Percentiles rank a stretch among this genome's conserved stretches.
Evolutionary conservation across 2,888 invertebrate genomes (phyloP).

Genomic region (Abrostola tripartita): DNA sequence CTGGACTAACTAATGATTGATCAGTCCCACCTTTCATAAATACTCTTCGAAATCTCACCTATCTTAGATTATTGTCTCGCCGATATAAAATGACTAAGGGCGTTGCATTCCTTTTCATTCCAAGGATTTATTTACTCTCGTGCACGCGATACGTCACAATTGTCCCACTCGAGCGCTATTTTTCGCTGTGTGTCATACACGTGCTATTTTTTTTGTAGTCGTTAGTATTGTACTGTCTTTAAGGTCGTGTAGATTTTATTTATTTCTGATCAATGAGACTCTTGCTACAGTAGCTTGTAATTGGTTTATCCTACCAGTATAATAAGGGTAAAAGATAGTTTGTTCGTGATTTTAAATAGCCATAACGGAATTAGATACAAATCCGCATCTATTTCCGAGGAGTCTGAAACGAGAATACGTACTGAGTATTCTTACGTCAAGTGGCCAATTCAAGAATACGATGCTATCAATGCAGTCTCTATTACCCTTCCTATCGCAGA

Average conservation of each 20-base stretch:
- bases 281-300: no score
- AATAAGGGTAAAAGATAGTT: no score
- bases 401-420: background rate
- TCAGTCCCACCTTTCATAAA: background rate
- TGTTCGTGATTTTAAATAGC: no score
- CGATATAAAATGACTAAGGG: background rate
- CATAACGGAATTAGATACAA: no score
- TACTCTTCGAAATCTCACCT: background rate
- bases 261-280: no score
- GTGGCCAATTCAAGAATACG: slow-evolving; percentile 16
- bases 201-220: background rate
- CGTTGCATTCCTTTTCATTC: slow-evolving; percentile 1
- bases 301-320: no score
- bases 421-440: slow-evolving; percentile 8
- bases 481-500: slow-evolving; percentile 22
- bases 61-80: background rate
- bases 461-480: slow-evolving; percentile 18
- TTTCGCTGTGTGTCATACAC: background rate
- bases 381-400: no score
- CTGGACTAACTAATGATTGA: no score
- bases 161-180: background rate
- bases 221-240: no score
- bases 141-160: background rate
- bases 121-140: background rate
- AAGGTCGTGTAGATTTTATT: no score